A percentile compares a stretch with the other conserved stretches of the same genome.
Conservation (phyloP, 2,797 vertebrate genomes). For the Mareca strepera region DNA sequence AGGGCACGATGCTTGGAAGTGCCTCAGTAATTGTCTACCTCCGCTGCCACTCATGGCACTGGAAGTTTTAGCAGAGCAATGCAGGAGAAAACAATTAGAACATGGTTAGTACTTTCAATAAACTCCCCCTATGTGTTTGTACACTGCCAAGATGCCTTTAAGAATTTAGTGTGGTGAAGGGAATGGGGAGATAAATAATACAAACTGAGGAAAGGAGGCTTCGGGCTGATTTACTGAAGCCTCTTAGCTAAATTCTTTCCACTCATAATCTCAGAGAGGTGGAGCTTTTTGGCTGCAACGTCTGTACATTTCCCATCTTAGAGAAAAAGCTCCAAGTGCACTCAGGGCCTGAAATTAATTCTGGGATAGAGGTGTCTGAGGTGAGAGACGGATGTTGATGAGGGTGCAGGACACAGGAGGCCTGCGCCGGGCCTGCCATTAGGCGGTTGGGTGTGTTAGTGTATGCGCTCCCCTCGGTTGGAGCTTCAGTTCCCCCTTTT, state of each 20-base stretch:
- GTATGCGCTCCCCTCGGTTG: background rate
- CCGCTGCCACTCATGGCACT: background rate
- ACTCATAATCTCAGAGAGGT: slow-evolving; percentile 28
- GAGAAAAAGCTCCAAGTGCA: slow-evolving; percentile 2
- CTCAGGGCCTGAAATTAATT: background rate
- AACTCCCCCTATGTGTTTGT: slow-evolving; percentile 41
- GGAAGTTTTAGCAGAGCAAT: slow-evolving; percentile 12
- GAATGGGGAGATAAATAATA: slow-evolving; percentile 66
- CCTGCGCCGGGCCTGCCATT: background rate
- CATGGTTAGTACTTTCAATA: slow-evolving; percentile 55
- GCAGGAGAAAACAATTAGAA: slow-evolving; percentile 62
- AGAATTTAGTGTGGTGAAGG: slow-evolving; percentile 58
- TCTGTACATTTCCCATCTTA: background rate
- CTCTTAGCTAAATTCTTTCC: slow-evolving; percentile 66
- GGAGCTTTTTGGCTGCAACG: slow-evolving; percentile 22
- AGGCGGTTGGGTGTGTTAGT: background rate
- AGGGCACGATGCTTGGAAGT: background rate
- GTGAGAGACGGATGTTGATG: background rate
- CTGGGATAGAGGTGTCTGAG: background rate
- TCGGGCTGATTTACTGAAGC: slow-evolving; percentile 48
- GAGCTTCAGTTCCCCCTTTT: background rate
- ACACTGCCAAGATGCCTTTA: slow-evolving; percentile 59
- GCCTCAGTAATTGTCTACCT: slow-evolving; percentile 6
- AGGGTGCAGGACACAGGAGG: background rate
- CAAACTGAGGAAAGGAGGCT: slow-evolving; percentile 5